A percentile compares a stretch with the other conserved stretches of the same genome.
Evolutionary conservation across 2,113 vertebrate genomes (phyloP).

Genomic region (Macrotus californicus): DNA sequence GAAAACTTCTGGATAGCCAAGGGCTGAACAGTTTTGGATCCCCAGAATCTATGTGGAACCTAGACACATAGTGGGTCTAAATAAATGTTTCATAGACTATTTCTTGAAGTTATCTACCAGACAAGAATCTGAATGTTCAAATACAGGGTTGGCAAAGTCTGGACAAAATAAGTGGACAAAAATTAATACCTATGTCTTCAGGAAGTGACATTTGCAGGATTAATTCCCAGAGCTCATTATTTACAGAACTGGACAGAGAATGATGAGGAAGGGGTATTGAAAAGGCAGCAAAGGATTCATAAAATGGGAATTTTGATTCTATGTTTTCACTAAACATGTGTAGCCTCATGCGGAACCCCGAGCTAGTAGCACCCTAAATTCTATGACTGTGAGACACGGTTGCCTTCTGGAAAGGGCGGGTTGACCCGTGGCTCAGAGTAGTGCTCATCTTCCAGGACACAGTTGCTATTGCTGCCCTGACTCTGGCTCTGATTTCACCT

Average conservation of each 20-base stretch:
- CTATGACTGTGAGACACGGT: neutral
- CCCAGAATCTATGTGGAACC: neutral
- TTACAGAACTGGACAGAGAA: conserved; percentile 9
- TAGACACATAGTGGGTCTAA: neutral
- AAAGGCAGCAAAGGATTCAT: neutral
- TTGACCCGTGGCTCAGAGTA: neutral
- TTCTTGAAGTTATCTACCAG: neutral
- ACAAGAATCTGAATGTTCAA: conserved; percentile 9
- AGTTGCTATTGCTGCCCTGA: neutral
- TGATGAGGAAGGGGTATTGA: neutral
- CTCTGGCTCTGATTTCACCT: neutral
- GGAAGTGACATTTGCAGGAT: neutral
- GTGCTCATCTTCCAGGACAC: neutral
- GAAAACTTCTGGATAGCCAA: neutral
- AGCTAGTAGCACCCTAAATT: neutral
- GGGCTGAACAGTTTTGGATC: neutral
- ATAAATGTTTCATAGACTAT: neutral
- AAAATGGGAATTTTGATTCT: neutral
- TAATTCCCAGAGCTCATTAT: neutral
- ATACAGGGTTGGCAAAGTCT: neutral
- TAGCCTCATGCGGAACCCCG: neutral
- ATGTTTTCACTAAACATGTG: neutral
- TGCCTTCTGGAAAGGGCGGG: neutral
- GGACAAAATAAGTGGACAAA: neutral
- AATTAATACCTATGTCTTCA: neutral